phyloP scores from a whole-genome alignment of 1,140 invertebrate species.

The Maniola jurtina region DNA sequence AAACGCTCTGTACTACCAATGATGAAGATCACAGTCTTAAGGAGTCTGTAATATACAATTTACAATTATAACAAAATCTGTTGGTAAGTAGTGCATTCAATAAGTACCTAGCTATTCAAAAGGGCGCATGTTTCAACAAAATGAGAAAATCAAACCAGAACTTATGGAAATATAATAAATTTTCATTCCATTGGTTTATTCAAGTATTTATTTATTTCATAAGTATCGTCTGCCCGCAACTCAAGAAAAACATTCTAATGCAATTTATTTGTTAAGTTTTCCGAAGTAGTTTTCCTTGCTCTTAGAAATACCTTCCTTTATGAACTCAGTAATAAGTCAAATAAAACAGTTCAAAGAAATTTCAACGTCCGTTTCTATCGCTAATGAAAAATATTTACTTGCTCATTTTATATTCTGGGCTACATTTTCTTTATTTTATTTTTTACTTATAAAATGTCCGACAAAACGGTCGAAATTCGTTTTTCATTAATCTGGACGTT shows the following conservation, averaged over 20 bases:
- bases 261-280: background rate
- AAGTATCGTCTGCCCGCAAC: background rate
- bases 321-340: slow-evolving; percentile 4
- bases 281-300: slow-evolving; percentile 1
- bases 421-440: background rate
- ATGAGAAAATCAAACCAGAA: background rate
- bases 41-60: too few species aligned
- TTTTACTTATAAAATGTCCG: background rate
- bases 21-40: too few species aligned
- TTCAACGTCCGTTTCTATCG: slow-evolving; percentile 5
- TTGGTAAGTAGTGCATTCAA: too few species aligned
- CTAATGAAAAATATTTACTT: slow-evolving; percentile 14
- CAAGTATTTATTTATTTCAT: background rate
- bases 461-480: too few species aligned
- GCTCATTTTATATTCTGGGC: slow-evolving; percentile 6
- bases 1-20: too few species aligned
- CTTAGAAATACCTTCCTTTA: slow-evolving; percentile 3
- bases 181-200: background rate
- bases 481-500: too few species aligned
- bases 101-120: too few species aligned
- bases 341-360: slow-evolving; percentile 8
- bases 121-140: too few species aligned
- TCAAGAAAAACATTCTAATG: background rate
- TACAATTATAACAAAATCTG: too few species aligned
- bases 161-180: background rate